Evolutionary conservation across 2,113 vertebrate genomes (phyloP), one percentile per base, ranked within the genome.

Genomic region (Laterallus jamaicensis): DNA sequence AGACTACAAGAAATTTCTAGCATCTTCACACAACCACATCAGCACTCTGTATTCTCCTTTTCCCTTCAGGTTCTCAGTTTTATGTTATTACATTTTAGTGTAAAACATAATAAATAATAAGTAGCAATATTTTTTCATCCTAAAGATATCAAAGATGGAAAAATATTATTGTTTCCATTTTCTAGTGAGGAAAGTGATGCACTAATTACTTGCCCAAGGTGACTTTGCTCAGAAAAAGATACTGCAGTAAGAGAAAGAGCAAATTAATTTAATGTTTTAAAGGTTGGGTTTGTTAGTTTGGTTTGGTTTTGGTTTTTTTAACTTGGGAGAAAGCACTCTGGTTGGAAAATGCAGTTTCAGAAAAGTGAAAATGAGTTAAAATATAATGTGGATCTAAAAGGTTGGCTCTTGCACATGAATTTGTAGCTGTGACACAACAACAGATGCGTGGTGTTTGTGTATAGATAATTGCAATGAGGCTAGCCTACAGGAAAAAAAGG

Each of bases 81-180:
- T 90, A 74, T 88, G 64, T 83, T 90, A 92, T 86, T 92, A 88
- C 81, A 86, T 75, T 88, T 67, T 83, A 13, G 56, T 54, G 35
- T 92, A 83, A 92, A 93, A 67, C 69, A 88, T 68, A 92, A 90
- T 90, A 88, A 93, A 93, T 94, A 91, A 56, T 60, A 91, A 84
- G 69, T 39, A 86, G 52, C 64, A 92, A 77, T 4, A 71, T 83
- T 93, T 94, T 94, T 88, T 82, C 71, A 81, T 86, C 74, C 71
- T 58, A 80, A 94, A 94, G 87, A 75, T 95, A 90, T 74, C 42
- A 64, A 75, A 86, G 68, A 85, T 81, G 64, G 56, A 50, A 94
- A 96, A 92, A 92, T 77, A 77, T 56, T 84, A 88, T 74, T 82
- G n/a, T 90, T 96, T 90, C 63, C 29, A 35, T 88, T 93, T 86